A percentile compares a stretch with the other conserved stretches of the same genome.
Conservation (phyloP, 2,797 vertebrate species). For the Sylvia borin region DNA sequence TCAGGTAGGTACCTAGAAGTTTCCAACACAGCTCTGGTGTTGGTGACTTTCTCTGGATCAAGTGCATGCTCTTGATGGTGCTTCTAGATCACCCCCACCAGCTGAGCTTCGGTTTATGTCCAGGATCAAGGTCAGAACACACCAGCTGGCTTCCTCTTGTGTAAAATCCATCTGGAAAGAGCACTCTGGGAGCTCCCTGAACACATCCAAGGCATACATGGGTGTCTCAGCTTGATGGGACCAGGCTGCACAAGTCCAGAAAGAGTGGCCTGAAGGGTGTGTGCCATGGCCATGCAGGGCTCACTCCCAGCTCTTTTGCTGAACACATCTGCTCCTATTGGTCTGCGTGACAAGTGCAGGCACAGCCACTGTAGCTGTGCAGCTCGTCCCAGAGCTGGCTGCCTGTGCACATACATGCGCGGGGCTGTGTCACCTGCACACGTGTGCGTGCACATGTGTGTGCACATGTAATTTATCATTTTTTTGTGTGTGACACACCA, state of each 20-base stretch:
- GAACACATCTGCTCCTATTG: constrained; percentile 65
- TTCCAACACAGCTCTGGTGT: background rate
- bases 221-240: background rate
- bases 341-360: constrained; percentile 49
- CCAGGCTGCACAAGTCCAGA: background rate
- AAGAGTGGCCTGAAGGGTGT: fast-evolving
- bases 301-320: background rate
- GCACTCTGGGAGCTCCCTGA: background rate
- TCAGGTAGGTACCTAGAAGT: background rate
- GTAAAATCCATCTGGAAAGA: background rate
- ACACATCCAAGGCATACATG: background rate
- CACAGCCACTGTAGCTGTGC: background rate
- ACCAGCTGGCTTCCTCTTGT: background rate
- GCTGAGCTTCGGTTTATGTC: background rate
- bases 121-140: fast-evolving
- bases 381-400: background rate
- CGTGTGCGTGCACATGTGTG: background rate
- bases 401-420: fast-evolving
- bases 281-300: fast-evolving
- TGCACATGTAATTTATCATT: constrained; percentile 29
- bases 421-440: background rate
- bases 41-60: background rate
- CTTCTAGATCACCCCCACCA: background rate
- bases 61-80: fast-evolving
- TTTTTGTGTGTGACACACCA: constrained; percentile 39